These are phyloP conservation scores for Dusona sp. DNA, from an alignment of 2,888 invertebrate species.

Conservation along the genomic window DNA sequence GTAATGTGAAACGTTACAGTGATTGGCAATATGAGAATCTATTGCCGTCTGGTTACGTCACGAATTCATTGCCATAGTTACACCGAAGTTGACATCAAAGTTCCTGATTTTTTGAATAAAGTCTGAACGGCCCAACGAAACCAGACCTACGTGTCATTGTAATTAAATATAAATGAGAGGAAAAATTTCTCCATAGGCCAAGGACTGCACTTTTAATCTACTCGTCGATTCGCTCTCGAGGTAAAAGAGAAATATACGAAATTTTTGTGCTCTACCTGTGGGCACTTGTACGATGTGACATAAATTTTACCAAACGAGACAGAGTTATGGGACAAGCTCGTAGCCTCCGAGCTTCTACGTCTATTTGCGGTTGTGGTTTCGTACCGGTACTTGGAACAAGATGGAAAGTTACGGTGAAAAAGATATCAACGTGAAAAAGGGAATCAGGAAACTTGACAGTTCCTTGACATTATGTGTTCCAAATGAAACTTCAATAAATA, in stretches of 20 bases:
- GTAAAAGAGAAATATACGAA: slow-evolving; percentile 26
- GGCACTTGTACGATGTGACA: slow-evolving; percentile 36
- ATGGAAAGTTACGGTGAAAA: slow-evolving; percentile 21
- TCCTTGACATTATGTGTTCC: not conserved
- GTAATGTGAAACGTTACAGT: slow-evolving; percentile 19
- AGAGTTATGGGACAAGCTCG: slow-evolving; percentile 54
- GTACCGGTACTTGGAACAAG: slow-evolving; percentile 12
- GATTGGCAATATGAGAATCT: slow-evolving; percentile 32
- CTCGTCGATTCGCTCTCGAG: not conserved
- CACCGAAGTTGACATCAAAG: not conserved
- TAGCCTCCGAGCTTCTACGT: slow-evolving; percentile 28
- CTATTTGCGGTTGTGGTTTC: slow-evolving; percentile 40
- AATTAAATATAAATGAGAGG: not conserved
- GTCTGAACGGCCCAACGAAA: not conserved
- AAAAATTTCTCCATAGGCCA: not conserved
- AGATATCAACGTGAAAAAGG: slow-evolving; percentile 16
- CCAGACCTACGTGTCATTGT: not conserved
- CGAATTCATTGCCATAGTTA: not conserved
- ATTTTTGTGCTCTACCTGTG: slow-evolving; percentile 39
- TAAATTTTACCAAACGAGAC: slow-evolving; percentile 61
- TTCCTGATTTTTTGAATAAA: not conserved
- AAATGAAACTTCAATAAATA: not conserved
- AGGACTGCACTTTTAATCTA: not conserved
- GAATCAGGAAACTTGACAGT: not conserved
- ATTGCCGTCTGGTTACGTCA: not conserved